Evolutionary conservation across 2,888 invertebrate genomes (phyloP), one percentile per base, ranked within the genome.

Genomic region (Helobdella robusta): DNA sequence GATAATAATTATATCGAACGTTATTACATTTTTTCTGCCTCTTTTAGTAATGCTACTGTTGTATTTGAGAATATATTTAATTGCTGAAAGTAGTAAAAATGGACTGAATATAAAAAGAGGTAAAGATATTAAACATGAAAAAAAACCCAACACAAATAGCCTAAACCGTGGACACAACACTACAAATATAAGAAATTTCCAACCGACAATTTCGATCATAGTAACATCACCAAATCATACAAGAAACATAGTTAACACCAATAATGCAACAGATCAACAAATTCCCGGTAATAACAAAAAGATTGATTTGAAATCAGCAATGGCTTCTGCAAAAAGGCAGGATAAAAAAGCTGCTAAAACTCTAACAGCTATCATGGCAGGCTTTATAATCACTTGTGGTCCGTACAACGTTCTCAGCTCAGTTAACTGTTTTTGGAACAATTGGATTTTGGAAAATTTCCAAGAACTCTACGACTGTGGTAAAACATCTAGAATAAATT

Each of bases 331-430:
- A n/a, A 56, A 56, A 28, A 56, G 32, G 32, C 56, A 56, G 15
- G 56, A 56, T 32, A 30, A 25, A 25, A 56, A 56, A 56, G 4
- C 56, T n/a, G 56, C 56, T 30, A 56, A 56, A 56, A 56, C 56
- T 4, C 28, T 56, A 56, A 56, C 56, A 4, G 56, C 56, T 30
- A 56, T 56, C 32, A 25, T 30, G 32, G 28, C 32, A n/a, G 56
- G n/a, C 25, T 56, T 56, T 28, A 5, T 56, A 30, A 18, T 56
- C n/a, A 56, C 56, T 30, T 56, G 56, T 28, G 56, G 30, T n/a
- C 56, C 56, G n/a, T 56, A 56, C 32, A 56, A 28, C 15, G 32
- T 56, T 32, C 8, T 4, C 32, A 56, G 56, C 32, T 3, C 32
- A 32, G 32, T 56, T 5, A 56, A 56, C 28, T 30, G 56, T 56